Evolutionary conservation across 2,888 invertebrate genomes (phyloP), one percentile per base, ranked within the genome.

Genomic region (Tetropium fuscum): DNA sequence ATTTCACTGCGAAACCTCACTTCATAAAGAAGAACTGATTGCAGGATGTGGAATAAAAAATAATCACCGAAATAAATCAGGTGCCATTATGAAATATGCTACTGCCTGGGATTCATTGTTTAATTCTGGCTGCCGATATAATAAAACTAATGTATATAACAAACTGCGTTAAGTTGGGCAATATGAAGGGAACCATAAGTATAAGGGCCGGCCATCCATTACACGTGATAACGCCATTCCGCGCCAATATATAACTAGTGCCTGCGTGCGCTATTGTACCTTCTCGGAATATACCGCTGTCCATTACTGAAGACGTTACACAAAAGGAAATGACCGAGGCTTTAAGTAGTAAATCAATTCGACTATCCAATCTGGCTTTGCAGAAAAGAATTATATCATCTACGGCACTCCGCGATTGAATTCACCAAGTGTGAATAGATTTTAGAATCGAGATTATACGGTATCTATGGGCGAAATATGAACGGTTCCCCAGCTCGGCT

Each of bases 311-410:
- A 75, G 74, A 75, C 72, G 74, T 75, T 74, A 73, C 75, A 75
- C 69, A 69, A 78, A 76, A 70, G 76, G 73, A 76, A 76, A 78
- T 72, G 76, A 77, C 77, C 72, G 74, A 76, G 76, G 75, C 75
- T 74, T 72, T 74, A 72, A 72, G 74, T 70, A 74, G 75, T 78
- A 77, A 78, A 77, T 78, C 75, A 74, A 74, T 74, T 73, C 63
- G 53, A 45, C 53, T 43, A 55, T 57, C 56, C 65, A 70, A 70
- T 70, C 68, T 69, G 70, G 70, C 73, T 72, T 70, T 71, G 64
- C 63, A 32, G 53, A 64, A 51, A 58, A 64, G 64, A 64, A 63
- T 64, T 64, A 64, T 64, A 54, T 51, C 57, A 19, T 68, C 65
- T 65, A 64, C 62, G 54, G 58, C 65, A 63, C 59, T 49, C 54